These are phyloP conservation scores for Tuberolachnus salignus DNA, from an alignment of 2,888 invertebrate genomes.

Conservation along the genomic window DNA sequence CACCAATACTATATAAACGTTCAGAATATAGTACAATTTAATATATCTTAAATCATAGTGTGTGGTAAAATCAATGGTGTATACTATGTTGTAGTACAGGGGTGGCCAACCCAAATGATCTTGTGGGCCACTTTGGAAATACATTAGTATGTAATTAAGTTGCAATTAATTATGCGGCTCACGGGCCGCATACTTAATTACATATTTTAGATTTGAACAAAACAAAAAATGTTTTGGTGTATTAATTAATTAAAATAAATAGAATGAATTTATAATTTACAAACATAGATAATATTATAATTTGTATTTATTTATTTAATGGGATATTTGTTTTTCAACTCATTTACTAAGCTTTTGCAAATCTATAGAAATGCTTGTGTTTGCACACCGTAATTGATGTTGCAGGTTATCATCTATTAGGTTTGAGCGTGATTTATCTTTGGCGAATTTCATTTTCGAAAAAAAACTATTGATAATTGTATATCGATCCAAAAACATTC, in stretches of 20 bases:
- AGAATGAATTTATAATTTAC: constrained; percentile 11
- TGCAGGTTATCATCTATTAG: constrained; percentile 14
- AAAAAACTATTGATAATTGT: background rate
- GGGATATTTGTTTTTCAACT: constrained; percentile 29
- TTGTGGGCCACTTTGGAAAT: no score
- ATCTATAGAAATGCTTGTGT: background rate
- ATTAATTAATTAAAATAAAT: background rate
- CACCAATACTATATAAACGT: no score
- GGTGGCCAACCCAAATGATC: no score
- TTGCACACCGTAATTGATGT: constrained; percentile 22
- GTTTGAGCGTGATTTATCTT: constrained; percentile 23
- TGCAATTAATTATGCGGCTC: no score
- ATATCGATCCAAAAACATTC: background rate
- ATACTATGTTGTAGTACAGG: no score
- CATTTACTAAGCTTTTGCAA: constrained; percentile 10
- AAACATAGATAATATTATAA: constrained; percentile 2
- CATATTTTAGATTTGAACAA: no score
- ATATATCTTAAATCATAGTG: no score
- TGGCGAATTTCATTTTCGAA: constrained; percentile 7
- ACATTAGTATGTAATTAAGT: no score
- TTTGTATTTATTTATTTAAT: constrained; percentile 11
- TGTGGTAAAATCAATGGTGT: no score
- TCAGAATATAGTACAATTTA: no score
- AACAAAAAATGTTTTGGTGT: constrained; percentile 8
- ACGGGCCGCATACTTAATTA: no score